Evolutionary conservation across 1,140 invertebrate genomes (phyloP), one percentile per base, ranked within the genome.

Genomic region (Parasteatoda tepidariorum): DNA sequence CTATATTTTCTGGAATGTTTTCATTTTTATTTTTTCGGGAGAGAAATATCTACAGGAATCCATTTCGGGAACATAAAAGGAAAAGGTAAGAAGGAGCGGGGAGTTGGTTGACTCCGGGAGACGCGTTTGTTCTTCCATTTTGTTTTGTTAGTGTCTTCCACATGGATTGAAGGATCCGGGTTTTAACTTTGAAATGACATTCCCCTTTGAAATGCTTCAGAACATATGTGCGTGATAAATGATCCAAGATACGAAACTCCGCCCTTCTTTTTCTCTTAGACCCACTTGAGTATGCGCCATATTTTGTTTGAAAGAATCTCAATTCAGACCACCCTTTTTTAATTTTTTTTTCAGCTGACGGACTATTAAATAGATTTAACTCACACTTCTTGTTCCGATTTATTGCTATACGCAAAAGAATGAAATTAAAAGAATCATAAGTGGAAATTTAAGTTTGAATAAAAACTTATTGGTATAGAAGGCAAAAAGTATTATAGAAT

Each of bases 171-270:
- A 61, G 76, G 66, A 54, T 79, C 26, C 48, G 22, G 78, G 66
- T 82, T 78, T 82, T 68, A 70, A 71, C 67, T 71, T 82, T 71
- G 34, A 48, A 82, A 82, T 70, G 67, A 82, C 66, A 24, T 62
- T 34, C 54, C 54, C 62, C 64, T 18, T 28, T 28, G 28, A 48
- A 15, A 59, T 55, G 76, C 30, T 48, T 73, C 48, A 24, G 54
- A 30, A 31, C 62, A 79, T 68, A 48, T 5, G 38, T 78, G 9
- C 18, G 48, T 67, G 76, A 68, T 79, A 79, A 68, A 79, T 79
- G 76, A 57, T 68, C 48, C 61, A 79, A 68, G 76, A 57, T 68
- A 28, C 61, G 24, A 30, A 31, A 31, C 7, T 4, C 28, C 5
- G 13, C 18, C 9, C 1, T 48, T 48, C 38, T 48, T 48, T 59